Conservation (phyloP, 53 echinoderm and acorn worm species). For the Luidia sarsii region DNA sequence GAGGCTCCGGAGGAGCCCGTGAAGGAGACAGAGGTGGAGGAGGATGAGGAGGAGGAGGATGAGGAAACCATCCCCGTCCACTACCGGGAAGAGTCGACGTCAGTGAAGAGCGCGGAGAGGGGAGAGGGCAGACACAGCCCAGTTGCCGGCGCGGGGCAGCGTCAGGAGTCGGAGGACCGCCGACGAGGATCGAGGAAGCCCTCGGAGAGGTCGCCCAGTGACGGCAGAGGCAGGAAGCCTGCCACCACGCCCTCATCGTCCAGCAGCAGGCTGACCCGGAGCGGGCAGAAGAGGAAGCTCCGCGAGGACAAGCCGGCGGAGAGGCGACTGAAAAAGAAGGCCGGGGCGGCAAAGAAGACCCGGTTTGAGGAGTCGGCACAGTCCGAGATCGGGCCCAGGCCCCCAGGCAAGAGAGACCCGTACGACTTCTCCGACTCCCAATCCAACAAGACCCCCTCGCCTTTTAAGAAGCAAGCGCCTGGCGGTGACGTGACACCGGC, state of each 20-base stretch:
- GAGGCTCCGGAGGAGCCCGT: background rate
- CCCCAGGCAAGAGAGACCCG: conserved; percentile 63
- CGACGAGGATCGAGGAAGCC: background rate
- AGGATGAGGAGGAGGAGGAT: conserved; percentile 11
- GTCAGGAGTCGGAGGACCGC: background rate
- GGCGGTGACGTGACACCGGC: background rate
- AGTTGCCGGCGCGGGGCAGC: background rate
- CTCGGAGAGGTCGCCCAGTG: conserved; percentile 19
- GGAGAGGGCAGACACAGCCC: background rate
- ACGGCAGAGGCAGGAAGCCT: background rate
- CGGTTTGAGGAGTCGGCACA: conserved; percentile 9
- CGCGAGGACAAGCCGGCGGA: background rate
- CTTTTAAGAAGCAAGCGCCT: conserved; percentile 44
- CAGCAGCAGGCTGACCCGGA: conserved; percentile 10
- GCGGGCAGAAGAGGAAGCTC: conserved; percentile 42
- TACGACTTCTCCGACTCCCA: conserved; percentile 92
- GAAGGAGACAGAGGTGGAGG: conserved; percentile 1
- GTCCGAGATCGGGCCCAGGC: background rate
- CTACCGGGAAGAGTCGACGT: conserved; percentile 26
- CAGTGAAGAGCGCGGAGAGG: background rate
- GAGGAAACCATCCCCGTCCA: conserved; percentile 46
- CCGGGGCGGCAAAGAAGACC: conserved; percentile 12
- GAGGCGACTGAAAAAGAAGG: background rate
- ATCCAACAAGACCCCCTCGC: conserved; percentile 80
- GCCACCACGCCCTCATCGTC: background rate